Evolutionary conservation across 1,140 invertebrate genomes (phyloP).

Genomic region (Pantala flavescens): DNA sequence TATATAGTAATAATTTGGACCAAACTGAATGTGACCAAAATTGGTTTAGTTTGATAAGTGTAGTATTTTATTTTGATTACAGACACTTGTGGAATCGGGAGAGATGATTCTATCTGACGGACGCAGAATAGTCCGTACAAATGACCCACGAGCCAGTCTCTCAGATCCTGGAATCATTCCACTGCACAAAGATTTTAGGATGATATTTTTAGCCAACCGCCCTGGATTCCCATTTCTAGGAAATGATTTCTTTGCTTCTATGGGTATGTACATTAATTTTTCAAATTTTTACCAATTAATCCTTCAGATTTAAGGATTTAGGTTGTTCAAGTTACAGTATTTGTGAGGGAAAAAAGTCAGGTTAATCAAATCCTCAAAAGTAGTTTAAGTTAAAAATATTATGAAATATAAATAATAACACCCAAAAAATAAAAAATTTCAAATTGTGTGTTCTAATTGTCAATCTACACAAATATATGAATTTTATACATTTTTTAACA

Average conservation of each 20-base stretch:
- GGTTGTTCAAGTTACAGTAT: background rate
- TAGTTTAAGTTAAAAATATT: too few relatives aligned
- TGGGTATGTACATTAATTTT: constrained; percentile 35
- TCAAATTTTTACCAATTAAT: background rate
- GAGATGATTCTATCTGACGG: constrained; percentile 94
- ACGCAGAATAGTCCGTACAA: constrained; percentile 62
- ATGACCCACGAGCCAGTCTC: constrained; percentile 28
- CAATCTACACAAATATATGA: too few relatives aligned
- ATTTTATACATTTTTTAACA: too few relatives aligned
- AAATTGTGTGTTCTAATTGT: too few relatives aligned
- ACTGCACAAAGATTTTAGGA: constrained; percentile 75
- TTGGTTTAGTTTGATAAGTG: background rate
- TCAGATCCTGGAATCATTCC: constrained; percentile 46
- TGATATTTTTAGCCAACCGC: constrained; percentile 89
- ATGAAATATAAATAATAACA: too few relatives aligned
- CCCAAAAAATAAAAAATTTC: too few relatives aligned
- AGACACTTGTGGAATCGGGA: constrained; percentile 83
- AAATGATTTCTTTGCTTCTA: constrained; percentile 88
- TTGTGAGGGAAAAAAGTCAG: too few relatives aligned
- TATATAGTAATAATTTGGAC: background rate
- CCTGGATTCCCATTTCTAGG: constrained; percentile 97
- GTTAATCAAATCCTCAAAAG: too few relatives aligned
- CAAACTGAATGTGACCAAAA: background rate
- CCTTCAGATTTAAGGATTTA: background rate
- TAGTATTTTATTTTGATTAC: constrained; percentile 23